Conservation (phyloP, 1,140 invertebrate genomes). For the Megalonaias nervosa region DNA sequence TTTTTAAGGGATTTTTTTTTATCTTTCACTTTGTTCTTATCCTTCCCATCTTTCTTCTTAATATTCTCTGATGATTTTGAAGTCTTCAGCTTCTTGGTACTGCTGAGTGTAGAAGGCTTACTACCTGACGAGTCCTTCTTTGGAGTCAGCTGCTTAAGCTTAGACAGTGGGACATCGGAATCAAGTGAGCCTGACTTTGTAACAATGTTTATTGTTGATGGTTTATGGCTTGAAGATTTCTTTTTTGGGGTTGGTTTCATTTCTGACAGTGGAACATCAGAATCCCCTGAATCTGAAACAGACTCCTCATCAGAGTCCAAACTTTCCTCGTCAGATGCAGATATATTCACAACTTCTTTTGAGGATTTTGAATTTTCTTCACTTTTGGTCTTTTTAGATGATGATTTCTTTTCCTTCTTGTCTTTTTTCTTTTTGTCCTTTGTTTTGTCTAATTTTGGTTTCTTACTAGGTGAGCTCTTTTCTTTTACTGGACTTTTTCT, state of each 20-base stretch:
- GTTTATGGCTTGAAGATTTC: conserved; percentile 18
- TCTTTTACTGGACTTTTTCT: conserved; percentile 13
- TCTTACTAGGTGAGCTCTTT: conserved; percentile 16
- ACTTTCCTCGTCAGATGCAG: neutral
- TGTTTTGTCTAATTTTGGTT: conserved; percentile 34
- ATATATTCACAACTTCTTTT: no score
- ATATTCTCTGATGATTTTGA: conserved; percentile 1
- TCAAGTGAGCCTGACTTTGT: no score
- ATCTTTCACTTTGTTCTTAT: conserved; percentile 1
- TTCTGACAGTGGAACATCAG: conserved; percentile 45
- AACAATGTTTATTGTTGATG: neutral
- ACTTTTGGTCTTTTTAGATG: no score
- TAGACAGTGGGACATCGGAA: conserved; percentile 18
- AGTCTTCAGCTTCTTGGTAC: neutral
- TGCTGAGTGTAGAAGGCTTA: neutral
- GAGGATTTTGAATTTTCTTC: no score
- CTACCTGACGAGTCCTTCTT: conserved; percentile 1
- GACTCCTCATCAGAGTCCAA: conserved; percentile 18
- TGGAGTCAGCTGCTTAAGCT: neutral
- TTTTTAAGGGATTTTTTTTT: neutral
- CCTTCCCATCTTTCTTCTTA: conserved; percentile 16
- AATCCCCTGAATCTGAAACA: conserved; percentile 38
- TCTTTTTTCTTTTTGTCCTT: conserved; percentile 27
- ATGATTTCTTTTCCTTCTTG: conserved; percentile 33
- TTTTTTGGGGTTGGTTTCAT: conserved; percentile 24